Evolutionary conservation across 2,888 invertebrate genomes (phyloP).

Genomic region (Agelastica alni): DNA sequence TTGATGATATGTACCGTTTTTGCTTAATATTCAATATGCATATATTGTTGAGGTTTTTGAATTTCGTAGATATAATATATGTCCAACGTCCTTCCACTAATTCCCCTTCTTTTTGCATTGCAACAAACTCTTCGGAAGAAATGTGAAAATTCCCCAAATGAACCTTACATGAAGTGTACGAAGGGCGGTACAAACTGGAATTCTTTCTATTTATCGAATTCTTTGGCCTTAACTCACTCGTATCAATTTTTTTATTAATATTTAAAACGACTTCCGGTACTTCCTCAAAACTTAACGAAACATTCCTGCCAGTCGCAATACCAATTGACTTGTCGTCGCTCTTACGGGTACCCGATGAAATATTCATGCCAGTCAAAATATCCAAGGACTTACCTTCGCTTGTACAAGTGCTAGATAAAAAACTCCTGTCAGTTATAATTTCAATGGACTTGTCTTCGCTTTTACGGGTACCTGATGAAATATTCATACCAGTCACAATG

Average conservation of each 20-base stretch:
- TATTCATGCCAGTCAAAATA: background rate
- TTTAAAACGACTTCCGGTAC: background rate
- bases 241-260: background rate
- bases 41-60: background rate
- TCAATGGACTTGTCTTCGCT: background rate
- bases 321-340: background rate
- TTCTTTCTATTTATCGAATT: background rate
- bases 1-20: background rate
- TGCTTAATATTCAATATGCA: conserved; percentile 1
- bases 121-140: background rate
- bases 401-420: background rate
- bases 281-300: background rate
- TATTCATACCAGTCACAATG: background rate
- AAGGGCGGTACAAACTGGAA: background rate
- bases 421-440: background rate
- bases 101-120: background rate
- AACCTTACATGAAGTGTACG: background rate
- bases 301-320: background rate
- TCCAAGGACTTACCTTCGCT: background rate
- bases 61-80: background rate
- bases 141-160: background rate
- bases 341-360: too few relatives aligned
- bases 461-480: too few relatives aligned
- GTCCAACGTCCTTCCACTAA: conserved; percentile 6
- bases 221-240: background rate